Evolutionary conservation across 2,797 vertebrate genomes (phyloP), one percentile per base, ranked within the genome.

Genomic region (Ptychadena robeensis): DNA sequence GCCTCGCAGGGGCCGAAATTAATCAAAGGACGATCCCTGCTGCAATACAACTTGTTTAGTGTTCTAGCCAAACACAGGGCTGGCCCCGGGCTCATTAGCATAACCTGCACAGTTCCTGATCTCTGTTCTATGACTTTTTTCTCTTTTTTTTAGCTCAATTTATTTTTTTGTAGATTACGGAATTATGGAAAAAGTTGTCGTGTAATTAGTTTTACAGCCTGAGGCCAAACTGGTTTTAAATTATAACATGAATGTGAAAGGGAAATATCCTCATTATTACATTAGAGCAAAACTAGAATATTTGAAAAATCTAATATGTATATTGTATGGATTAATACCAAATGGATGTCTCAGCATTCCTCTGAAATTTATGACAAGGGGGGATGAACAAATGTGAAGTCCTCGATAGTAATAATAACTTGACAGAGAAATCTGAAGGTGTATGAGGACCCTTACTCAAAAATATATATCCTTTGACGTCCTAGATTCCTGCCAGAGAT

Each of bases 11-110:
- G 76, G 76, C 31, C 27, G 32, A 68, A 69, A 79, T 59, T 57
- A 79, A 79, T 79, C 64, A 78, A 78, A 40, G 22, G 32, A 35
- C 48, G 64, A 57, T 78, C 76, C 65, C 48, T 68, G 44, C 25
- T 25, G n/a, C 14, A 5, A 10, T 32, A 44, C 3, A 12, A 22
- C 1, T 48, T 66, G 38, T 77, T 77, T 25, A 66, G 10, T 35
- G 37, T 8, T 8, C 30, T 37, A 10, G 18, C 38, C 74, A 34
- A 77, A 28, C 73, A 65, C 27, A 66, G 38, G 74, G 74, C 28
- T 3, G n/a, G 37, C 61, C 64, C 37, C 14, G 28, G 31, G 32
- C 37, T 78, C 38, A 32, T 78, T 53, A 53, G 14, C 64, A 35
- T 32, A 48, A 53, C 22, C 30, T 38, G 67, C 10, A 38, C 3